Evolutionary conservation across 2,888 invertebrate genomes (phyloP).

Genomic region (Parnassius orleans): DNA sequence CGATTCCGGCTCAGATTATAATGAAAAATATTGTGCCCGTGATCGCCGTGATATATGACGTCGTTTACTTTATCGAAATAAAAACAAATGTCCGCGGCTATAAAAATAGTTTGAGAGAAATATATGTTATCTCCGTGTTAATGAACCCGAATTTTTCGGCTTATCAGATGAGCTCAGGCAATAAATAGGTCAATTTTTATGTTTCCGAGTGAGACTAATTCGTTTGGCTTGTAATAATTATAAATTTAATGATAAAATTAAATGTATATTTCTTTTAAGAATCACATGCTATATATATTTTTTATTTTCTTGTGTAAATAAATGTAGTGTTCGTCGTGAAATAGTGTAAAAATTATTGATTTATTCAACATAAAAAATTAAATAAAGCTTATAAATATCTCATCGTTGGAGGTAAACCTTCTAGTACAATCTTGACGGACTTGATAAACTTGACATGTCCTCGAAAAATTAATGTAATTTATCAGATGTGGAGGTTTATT

Average conservation of each 20-base stretch:
- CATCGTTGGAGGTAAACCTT: too few relatives aligned
- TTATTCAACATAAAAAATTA: too few relatives aligned
- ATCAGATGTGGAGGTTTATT: too few relatives aligned
- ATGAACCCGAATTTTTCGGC: conserved; percentile 61
- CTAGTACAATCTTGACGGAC: too few relatives aligned
- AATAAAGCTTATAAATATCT: too few relatives aligned
- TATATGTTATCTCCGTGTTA: conserved; percentile 56
- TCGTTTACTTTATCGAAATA: conserved; percentile 32
- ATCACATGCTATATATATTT: too few relatives aligned
- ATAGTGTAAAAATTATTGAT: too few relatives aligned
- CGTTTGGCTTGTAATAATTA: conserved; percentile 13
- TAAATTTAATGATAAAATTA: conserved; percentile 9
- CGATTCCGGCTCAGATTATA: conserved; percentile 50
- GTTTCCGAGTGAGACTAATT: conserved; percentile 10
- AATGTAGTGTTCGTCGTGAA: too few relatives aligned
- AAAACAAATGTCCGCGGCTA: conserved; percentile 30
- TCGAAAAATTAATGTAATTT: too few relatives aligned
- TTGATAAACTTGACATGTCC: too few relatives aligned
- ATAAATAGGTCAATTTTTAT: conserved; percentile 73
- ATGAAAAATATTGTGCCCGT: conserved; percentile 51
- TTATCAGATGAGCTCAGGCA: conserved; percentile 63
- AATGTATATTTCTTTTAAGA: not conserved
- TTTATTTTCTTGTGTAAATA: too few relatives aligned
- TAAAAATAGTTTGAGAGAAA: conserved; percentile 30
- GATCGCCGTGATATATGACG: conserved; percentile 34